Conservation (phyloP, 2,888 invertebrate species). For the Oligia strigilis region DNA sequence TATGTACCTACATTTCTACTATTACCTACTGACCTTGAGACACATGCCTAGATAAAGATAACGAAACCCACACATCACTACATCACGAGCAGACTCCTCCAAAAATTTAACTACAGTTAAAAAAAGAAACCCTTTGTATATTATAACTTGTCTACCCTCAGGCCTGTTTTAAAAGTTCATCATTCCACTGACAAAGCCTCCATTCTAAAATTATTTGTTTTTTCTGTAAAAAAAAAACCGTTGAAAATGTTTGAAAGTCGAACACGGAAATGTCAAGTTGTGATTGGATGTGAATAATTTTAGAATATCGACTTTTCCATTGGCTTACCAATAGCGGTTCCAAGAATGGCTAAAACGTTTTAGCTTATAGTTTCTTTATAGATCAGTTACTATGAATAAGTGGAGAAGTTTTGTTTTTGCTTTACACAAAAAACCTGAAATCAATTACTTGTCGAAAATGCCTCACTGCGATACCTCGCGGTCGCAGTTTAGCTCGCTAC, state of each 20-base stretch:
- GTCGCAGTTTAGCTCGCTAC: background rate
- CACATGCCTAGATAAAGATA: background rate
- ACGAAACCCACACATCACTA: constrained; percentile 25
- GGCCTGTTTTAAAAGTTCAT: constrained; percentile 40
- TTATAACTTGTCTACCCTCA: constrained; percentile 34
- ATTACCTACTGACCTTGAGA: background rate
- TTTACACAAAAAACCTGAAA: constrained; percentile 2
- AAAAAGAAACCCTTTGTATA: constrained; percentile 33
- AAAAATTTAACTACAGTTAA: constrained; percentile 23
- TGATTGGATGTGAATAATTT: constrained; percentile 56
- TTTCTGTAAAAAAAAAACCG: constrained; percentile 9
- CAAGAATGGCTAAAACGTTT: constrained; percentile 3
- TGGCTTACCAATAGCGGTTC: background rate
- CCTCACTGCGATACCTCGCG: background rate
- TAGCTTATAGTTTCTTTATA: background rate
- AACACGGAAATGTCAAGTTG: constrained; percentile 50
- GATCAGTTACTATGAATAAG: background rate
- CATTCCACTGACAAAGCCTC: constrained; percentile 24
- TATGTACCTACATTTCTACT: too few relatives aligned
- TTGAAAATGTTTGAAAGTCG: constrained; percentile 29
- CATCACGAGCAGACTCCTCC: background rate
- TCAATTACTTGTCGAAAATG: background rate
- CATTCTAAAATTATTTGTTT: constrained; percentile 11
- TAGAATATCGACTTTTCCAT: constrained; percentile 15
- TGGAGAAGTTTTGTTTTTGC: background rate